Conservation (phyloP, 1,140 invertebrate genomes). For the Melitaea cinxia region DNA sequence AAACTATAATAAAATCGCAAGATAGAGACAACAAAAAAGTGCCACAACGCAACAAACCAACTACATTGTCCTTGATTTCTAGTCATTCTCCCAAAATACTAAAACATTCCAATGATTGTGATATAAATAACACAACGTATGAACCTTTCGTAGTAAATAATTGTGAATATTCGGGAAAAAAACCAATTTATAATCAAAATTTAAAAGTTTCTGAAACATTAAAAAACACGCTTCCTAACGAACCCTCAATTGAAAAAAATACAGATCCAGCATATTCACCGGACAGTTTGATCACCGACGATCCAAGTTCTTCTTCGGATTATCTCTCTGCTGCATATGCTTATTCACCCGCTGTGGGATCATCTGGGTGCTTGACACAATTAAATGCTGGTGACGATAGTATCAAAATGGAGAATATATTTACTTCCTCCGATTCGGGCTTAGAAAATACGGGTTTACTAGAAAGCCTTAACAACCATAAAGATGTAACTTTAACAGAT, state of each 20-base stretch:
- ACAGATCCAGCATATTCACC: slow-evolving; percentile 59
- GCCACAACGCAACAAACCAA: slow-evolving; percentile 58
- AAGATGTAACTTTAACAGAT: slow-evolving; percentile 70
- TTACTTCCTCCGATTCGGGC: slow-evolving; percentile 72
- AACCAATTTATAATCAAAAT: slow-evolving; percentile 14
- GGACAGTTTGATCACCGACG: slow-evolving; percentile 72
- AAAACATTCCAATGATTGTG: slow-evolving; percentile 73
- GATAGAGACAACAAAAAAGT: slow-evolving; percentile 45
- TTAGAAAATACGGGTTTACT: slow-evolving; percentile 67
- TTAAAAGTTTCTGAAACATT: slow-evolving; percentile 12
- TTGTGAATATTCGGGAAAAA: slow-evolving; percentile 36
- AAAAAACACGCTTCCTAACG: slow-evolving; percentile 30
- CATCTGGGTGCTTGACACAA: slow-evolving; percentile 46
- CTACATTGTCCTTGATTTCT: slow-evolving; percentile 68
- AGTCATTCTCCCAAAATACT: slow-evolving; percentile 67
- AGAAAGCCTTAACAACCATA: slow-evolving; percentile 68
- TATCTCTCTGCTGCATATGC: slow-evolving; percentile 70
- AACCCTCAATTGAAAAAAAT: slow-evolving; percentile 39
- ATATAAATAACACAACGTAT: slow-evolving; percentile 52
- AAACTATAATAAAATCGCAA: slow-evolving; percentile 69
- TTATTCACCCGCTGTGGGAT: slow-evolving; percentile 58
- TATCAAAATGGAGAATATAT: slow-evolving; percentile 69
- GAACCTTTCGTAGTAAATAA: slow-evolving; percentile 36
- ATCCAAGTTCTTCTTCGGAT: slow-evolving; percentile 75
- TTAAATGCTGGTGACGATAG: slow-evolving; percentile 64